Percentiles rank a stretch among this genome's conserved stretches.
Evolutionary conservation across 2,888 invertebrate species (phyloP).

Genomic region (Zele albiditarsus): DNA sequence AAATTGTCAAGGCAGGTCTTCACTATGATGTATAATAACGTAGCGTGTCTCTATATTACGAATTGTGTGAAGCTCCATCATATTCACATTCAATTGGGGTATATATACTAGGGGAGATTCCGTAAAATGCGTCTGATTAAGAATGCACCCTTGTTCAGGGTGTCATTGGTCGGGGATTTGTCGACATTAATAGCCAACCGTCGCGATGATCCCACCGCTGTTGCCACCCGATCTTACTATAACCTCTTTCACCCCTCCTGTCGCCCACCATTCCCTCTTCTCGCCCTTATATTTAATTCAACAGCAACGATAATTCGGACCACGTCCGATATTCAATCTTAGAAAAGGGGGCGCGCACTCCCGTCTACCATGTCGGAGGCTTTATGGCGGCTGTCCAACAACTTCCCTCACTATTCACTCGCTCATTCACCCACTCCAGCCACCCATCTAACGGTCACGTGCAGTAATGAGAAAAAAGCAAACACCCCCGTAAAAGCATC

Average conservation of each 20-base stretch:
- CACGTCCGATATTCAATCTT: slow-evolving; percentile 63
- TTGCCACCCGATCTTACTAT: neutral
- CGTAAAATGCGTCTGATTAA: slow-evolving; percentile 57
- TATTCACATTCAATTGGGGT: slow-evolving; percentile 17
- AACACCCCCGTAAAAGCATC: slow-evolving; percentile 27
- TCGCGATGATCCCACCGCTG: slow-evolving; percentile 52
- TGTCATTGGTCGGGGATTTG: slow-evolving; percentile 44
- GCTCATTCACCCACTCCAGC: neutral
- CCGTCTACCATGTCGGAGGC: slow-evolving; percentile 1
- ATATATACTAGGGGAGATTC: neutral
- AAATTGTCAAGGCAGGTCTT: slow-evolving; percentile 55
- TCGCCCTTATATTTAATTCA: slow-evolving; percentile 67
- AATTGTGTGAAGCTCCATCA: slow-evolving; percentile 10
- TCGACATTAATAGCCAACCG: slow-evolving; percentile 66
- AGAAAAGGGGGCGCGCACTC: slow-evolving; percentile 45
- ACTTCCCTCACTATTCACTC: neutral
- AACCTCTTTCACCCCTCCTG: neutral
- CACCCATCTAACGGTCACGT: slow-evolving; percentile 10
- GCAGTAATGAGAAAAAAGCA: slow-evolving; percentile 16
- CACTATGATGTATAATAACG: slow-evolving; percentile 49
- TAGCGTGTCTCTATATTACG: slow-evolving; percentile 52
- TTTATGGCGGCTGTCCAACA: slow-evolving; percentile 15
- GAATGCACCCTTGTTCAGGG: slow-evolving; percentile 64
- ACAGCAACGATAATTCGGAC: slow-evolving; percentile 63
- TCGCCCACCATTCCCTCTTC: slow-evolving; percentile 52